These are phyloP conservation scores for Sebastes elongatus DNA, from an alignment of 2,797 vertebrate species.

Conservation along the genomic window DNA sequence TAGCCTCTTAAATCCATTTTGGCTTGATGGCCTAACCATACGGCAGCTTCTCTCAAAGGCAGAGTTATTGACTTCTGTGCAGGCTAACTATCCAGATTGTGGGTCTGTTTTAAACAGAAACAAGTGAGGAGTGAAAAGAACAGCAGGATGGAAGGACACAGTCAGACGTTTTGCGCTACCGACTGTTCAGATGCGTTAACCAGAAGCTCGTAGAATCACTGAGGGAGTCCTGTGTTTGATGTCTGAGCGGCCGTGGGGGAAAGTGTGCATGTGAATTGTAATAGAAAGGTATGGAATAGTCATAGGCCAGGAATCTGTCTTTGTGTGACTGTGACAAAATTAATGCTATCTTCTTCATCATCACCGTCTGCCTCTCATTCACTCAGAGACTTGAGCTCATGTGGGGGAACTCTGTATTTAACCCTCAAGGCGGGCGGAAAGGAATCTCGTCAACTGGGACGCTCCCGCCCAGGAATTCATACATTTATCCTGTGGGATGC, in stretches of 20 bases:
- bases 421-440: constrained; percentile 10
- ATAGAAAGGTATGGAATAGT: constrained; percentile 33
- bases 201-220: constrained; percentile 36
- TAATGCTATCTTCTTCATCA: constrained; percentile 9
- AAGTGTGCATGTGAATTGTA: constrained; percentile 43
- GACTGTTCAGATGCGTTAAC: constrained; percentile 55
- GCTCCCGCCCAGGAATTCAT: constrained; percentile 53
- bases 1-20: constrained; percentile 29
- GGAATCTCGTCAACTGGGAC: constrained; percentile 40
- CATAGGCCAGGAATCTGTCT: constrained; percentile 25
- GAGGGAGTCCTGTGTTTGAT: constrained; percentile 47
- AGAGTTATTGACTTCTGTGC: constrained; percentile 20
- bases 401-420: constrained; percentile 45
- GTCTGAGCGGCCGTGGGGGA: constrained; percentile 18
- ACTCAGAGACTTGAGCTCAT: constrained; percentile 24
- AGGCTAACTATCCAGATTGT: constrained; percentile 18
- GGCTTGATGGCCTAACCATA: constrained; percentile 48
- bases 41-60: constrained; percentile 11
- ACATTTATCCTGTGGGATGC: constrained; percentile 57
- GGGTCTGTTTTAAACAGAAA: constrained; percentile 15
- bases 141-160: background rate
- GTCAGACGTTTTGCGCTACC: background rate
- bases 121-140: constrained; percentile 12
- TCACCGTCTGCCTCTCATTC: constrained; percentile 1
- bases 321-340: constrained; percentile 21